Percentiles rank a stretch among this genome's conserved stretches.
Conservation (phyloP, 2,888 invertebrate species). For the Colletes collaris region DNA sequence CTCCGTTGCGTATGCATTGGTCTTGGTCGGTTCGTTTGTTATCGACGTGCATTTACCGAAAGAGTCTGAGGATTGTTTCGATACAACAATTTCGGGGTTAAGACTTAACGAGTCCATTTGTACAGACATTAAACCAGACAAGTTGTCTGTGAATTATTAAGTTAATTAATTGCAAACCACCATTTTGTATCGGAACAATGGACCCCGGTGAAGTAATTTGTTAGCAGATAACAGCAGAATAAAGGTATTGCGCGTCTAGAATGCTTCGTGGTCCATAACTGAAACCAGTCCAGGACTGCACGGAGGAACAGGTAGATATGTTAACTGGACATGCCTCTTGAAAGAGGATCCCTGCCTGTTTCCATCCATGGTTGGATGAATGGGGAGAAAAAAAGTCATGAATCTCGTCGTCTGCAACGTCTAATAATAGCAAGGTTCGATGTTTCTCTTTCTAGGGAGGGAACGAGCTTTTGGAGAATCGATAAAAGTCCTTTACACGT, state of each 20-base stretch:
- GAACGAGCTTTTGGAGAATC: constrained; percentile 8
- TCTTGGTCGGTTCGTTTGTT: too few species aligned
- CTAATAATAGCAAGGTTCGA: constrained; percentile 25
- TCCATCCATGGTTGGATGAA: constrained; percentile 36
- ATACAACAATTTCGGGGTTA: too few species aligned
- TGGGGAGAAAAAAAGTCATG: constrained; percentile 11
- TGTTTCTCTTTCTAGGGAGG: constrained; percentile 16
- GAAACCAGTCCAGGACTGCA: constrained; percentile 54
- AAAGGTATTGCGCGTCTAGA: constrained; percentile 24
- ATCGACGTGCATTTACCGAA: too few species aligned
- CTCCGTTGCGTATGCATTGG: background rate
- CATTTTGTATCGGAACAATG: background rate
- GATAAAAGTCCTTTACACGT: constrained; percentile 4
- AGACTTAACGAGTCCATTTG: too few species aligned
- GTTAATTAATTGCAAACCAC: too few species aligned
- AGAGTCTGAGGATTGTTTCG: too few species aligned
- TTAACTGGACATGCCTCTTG: constrained; percentile 32
- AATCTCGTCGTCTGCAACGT: constrained; percentile 2
- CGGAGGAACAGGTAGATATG: constrained; percentile 40
- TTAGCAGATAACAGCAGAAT: constrained; percentile 18
- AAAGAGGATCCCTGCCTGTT: constrained; percentile 32
- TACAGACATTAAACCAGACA: too few species aligned
- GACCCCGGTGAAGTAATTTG: too few species aligned
- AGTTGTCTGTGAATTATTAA: too few species aligned
- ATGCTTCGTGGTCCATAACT: constrained; percentile 56